Evolutionary conservation across 1,140 invertebrate species (phyloP), one percentile per base, ranked within the genome.

Genomic region (Adelges cooleyi): DNA sequence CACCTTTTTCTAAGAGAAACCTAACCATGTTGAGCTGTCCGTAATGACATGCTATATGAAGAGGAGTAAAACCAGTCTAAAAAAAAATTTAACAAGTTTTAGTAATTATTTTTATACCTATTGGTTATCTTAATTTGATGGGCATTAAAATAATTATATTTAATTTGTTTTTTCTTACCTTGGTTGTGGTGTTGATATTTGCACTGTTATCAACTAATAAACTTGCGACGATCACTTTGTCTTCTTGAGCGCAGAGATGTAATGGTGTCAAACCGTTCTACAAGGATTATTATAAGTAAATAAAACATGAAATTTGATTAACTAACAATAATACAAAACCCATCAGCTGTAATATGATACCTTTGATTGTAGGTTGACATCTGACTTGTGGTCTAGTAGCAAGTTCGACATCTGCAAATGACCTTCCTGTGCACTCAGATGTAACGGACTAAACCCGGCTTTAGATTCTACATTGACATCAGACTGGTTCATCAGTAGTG

Each of bases 21-120:
- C 89, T 81, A 11, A 97, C 92, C 84, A 98, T 96, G 70, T 92
- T 93, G 27, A 89, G 82, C 76, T 98, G 94, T 0, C 95, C 95
- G 78, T 97, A 95, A 76, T 99, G 95, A 69, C 89, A 89, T 50
- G 96, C 95, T 36, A 97, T 90, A 76, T 98, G 94, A 18, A 98
- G 79, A 15, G 95, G 94, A 22, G 95, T 96, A 76, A 98, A 99
- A 1, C 95, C 95, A 70, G 92, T 89, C 80, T 85, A 68, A 42
- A 72, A 71, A 65, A 54, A 29, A 70, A 59, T 67, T 54, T 17
- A 25, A 33, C 48, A 33, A 6, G 5, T 33, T 6, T 33, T 11
- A 33, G 5, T 48, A 44, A 48, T 38, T 38, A 22, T 13, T 8
- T 8, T 18, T 38, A 36, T 8, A 9, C n/a, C 5, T 5, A 17